Evolutionary conservation across 2,888 invertebrate species (phyloP).

Genomic region (Pyrgus malvae): DNA sequence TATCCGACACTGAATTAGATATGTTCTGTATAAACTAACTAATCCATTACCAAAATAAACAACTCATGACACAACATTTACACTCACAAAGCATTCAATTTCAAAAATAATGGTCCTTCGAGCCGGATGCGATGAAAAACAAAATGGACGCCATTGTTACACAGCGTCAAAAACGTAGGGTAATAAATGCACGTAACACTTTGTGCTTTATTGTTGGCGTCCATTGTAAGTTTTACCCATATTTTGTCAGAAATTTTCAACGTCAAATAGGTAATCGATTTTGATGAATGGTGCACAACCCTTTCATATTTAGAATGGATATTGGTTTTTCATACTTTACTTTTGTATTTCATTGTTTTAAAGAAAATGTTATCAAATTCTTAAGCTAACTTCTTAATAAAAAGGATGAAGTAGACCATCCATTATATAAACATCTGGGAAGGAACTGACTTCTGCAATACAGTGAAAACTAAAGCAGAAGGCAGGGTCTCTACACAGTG

Average conservation of each 20-base stretch:
- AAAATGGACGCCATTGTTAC: constrained; percentile 13
- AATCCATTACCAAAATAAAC: neutral
- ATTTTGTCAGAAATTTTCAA: constrained; percentile 1
- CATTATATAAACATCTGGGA: too few relatives aligned
- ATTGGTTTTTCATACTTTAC: constrained; percentile 1
- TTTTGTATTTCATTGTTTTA: neutral
- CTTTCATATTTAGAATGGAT: neutral
- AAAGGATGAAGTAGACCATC: too few relatives aligned
- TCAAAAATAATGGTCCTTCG: constrained; percentile 12
- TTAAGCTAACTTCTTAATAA: too few relatives aligned
- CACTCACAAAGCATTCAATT: neutral
- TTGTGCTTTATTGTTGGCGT: neutral
- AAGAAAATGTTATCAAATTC: neutral
- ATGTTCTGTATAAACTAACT: too few relatives aligned
- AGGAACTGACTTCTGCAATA: too few relatives aligned
- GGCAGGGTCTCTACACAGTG: too few relatives aligned
- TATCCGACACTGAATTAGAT: too few relatives aligned
- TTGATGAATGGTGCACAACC: neutral
- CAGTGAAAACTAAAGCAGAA: too few relatives aligned
- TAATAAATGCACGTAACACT: constrained; percentile 12
- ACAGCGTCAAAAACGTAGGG: constrained; percentile 2
- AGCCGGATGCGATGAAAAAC: constrained; percentile 9
- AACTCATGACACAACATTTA: neutral
- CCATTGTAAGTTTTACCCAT: constrained; percentile 1
- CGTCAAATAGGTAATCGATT: neutral